Evolutionary conservation across 2,888 invertebrate species (phyloP).

Genomic region (Perithous albicinctus): DNA sequence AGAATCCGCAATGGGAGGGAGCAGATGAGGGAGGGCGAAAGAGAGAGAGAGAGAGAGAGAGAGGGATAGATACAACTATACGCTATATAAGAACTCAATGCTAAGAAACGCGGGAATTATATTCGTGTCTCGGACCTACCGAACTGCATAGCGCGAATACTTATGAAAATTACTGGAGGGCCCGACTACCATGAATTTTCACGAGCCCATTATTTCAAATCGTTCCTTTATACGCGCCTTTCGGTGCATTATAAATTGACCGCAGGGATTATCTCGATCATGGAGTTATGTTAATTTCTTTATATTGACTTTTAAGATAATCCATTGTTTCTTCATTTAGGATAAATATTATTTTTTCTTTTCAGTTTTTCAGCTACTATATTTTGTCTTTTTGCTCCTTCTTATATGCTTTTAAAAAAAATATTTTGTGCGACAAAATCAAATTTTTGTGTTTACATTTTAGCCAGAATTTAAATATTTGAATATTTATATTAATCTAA

Average conservation of each 20-base stretch:
- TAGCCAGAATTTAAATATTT: too few species aligned
- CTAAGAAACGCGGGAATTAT: slow-evolving; percentile 32
- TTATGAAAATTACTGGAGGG: slow-evolving; percentile 50
- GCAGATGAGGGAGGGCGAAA: slow-evolving; percentile 63
- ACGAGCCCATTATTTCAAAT: slow-evolving; percentile 31
- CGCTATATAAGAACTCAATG: slow-evolving; percentile 11
- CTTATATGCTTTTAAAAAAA: too few species aligned
- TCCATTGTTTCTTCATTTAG: neutral
- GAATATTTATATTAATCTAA: too few species aligned
- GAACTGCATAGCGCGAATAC: slow-evolving; percentile 62
- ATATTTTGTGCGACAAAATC: too few species aligned
- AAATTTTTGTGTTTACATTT: too few species aligned
- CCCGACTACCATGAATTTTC: slow-evolving; percentile 49
- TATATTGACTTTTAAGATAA: neutral
- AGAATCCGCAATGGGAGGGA: slow-evolving; percentile 45
- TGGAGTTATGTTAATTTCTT: neutral
- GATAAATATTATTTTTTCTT: too few species aligned
- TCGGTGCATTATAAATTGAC: slow-evolving; percentile 4
- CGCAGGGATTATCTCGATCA: neutral
- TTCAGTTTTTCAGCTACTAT: too few species aligned
- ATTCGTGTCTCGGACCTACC: slow-evolving; percentile 41
- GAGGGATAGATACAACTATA: too few species aligned
- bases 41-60: slow-evolving; percentile 23
- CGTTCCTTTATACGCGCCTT: neutral
- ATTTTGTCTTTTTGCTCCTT: too few species aligned